These are phyloP conservation scores for Nixonia krombeini DNA, from an alignment of 1,140 invertebrate species.

Conservation along the genomic window DNA sequence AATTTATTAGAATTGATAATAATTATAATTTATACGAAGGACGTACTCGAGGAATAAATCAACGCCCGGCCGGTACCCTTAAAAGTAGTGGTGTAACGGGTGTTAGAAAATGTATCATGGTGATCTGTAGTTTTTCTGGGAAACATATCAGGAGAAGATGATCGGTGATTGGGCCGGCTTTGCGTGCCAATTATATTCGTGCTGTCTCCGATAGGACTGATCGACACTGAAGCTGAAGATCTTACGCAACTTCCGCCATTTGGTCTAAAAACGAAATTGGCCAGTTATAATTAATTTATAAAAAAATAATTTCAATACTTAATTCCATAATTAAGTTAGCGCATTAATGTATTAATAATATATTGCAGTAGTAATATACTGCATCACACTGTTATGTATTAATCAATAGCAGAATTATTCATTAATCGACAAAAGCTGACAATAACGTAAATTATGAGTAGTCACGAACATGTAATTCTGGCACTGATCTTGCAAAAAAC, in stretches of 20 bases:
- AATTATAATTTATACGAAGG: neutral
- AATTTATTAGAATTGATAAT: too few relatives aligned
- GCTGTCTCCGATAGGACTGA: slow-evolving; percentile 45
- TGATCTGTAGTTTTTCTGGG: slow-evolving; percentile 49
- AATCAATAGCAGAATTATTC: too few relatives aligned
- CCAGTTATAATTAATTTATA: slow-evolving; percentile 2
- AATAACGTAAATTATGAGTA: neutral
- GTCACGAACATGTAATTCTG: slow-evolving; percentile 73
- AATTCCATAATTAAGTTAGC: too few relatives aligned
- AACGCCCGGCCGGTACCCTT: slow-evolving; percentile 52
- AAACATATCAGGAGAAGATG: slow-evolving; percentile 41
- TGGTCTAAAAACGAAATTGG: slow-evolving; percentile 67
- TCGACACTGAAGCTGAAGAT: slow-evolving; percentile 30
- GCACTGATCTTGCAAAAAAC: slow-evolving; percentile 75
- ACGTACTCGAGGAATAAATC: slow-evolving; percentile 48
- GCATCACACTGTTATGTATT: neutral
- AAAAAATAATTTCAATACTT: neutral
- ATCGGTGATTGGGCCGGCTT: slow-evolving; percentile 56
- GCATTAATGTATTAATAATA: too few relatives aligned
- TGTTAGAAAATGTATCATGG: slow-evolving; percentile 44
- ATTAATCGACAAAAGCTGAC: too few relatives aligned
- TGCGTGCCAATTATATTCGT: slow-evolving; percentile 49
- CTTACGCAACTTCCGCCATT: slow-evolving; percentile 69
- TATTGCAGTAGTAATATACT: too few relatives aligned
- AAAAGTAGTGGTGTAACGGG: slow-evolving; percentile 45